These are phyloP conservation scores for Cromileptes altivelis DNA, from an alignment of 2,113 vertebrate genomes.

Conservation along the genomic window DNA sequence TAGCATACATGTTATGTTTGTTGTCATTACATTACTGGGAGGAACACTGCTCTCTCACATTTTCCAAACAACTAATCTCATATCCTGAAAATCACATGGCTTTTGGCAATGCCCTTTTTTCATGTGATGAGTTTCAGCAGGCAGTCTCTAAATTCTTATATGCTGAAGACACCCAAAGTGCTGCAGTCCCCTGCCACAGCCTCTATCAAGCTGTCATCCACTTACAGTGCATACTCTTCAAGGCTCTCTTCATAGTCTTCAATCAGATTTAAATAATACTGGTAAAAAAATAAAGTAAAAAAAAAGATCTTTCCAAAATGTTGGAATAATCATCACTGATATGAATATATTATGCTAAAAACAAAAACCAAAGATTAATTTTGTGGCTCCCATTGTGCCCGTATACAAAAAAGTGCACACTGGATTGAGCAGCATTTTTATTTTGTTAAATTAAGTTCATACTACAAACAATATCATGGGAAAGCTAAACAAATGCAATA, in stretches of 20 bases:
- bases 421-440: too few relatives aligned
- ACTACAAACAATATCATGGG: too few relatives aligned
- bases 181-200: background rate
- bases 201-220: background rate
- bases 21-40: conserved; percentile 34
- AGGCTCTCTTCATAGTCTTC: too few relatives aligned
- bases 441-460: too few relatives aligned
- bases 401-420: too few relatives aligned
- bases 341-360: too few relatives aligned
- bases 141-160: background rate
- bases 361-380: too few relatives aligned
- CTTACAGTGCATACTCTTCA: background rate
- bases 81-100: background rate
- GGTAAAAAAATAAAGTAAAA: background rate
- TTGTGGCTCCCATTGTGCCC: too few relatives aligned
- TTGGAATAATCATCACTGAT: too few relatives aligned
- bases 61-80: background rate
- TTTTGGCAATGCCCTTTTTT: background rate
- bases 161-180: too few relatives aligned
- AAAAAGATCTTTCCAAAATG: too few relatives aligned
- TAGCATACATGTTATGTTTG: conserved; percentile 3
- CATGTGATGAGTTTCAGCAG: background rate
- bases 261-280: background rate
- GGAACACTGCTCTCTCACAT: background rate
- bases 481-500: too few relatives aligned